phyloP scores from a whole-genome alignment of 2,113 vertebrate genomes.

The Zeus faber region DNA sequence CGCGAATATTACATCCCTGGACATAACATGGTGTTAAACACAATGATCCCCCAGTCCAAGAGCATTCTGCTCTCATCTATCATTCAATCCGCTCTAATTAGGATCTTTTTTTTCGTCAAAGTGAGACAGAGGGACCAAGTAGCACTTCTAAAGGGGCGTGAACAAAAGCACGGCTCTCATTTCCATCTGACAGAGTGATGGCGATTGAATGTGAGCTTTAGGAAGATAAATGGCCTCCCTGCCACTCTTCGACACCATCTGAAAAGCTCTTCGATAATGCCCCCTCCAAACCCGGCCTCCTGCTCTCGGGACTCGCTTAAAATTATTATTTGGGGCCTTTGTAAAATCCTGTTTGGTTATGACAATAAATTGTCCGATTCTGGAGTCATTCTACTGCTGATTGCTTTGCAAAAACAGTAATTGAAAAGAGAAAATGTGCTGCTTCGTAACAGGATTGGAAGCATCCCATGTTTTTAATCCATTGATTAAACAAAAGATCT shows the following conservation, averaged over 20 bases:
- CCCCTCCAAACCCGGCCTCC: no score
- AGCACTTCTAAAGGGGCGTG: conserved; percentile 55
- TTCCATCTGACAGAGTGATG: conserved; percentile 76
- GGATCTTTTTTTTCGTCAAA: conserved; percentile 55
- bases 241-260: conserved; percentile 52
- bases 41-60: conserved; percentile 41
- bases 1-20: conserved; percentile 53
- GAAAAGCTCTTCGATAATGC: no score
- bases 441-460: no score
- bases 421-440: no score
- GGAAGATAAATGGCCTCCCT: conserved; percentile 76
- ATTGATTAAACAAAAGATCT: no score
- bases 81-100: conserved; percentile 69
- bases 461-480: no score
- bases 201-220: conserved; percentile 78
- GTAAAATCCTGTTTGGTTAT: conserved; percentile 52
- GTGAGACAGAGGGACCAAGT: conserved; percentile 48
- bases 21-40: conserved; percentile 54
- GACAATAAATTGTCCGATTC: conserved; percentile 51
- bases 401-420: no score
- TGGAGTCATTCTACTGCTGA: conserved; percentile 27
- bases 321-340: conserved; percentile 49
- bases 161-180: conserved; percentile 67
- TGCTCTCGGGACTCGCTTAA: conserved; percentile 49
- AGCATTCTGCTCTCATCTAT: conserved; percentile 55